Evolutionary conservation across 2,113 vertebrate genomes (phyloP).

Genomic region (Galbula dea): DNA sequence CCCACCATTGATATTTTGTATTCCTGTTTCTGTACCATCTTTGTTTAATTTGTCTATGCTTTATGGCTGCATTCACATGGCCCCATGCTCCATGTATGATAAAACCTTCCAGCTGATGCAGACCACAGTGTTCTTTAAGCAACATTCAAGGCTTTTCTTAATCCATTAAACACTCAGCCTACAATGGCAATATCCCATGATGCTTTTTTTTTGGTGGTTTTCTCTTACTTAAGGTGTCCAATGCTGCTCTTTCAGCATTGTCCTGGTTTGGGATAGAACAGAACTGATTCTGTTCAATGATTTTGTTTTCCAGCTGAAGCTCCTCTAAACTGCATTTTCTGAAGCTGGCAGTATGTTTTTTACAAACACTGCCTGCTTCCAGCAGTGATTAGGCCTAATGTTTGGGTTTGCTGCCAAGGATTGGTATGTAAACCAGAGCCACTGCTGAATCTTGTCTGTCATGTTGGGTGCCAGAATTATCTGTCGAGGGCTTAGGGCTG

Average conservation of each 20-base stretch:
- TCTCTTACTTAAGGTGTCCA: not conserved
- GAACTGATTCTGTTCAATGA: too few relatives aligned
- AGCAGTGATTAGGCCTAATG: too few relatives aligned
- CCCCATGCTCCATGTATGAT: not conserved
- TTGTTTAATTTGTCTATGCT: not conserved
- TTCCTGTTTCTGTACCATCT: not conserved
- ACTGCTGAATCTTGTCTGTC: too few relatives aligned
- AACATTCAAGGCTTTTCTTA: not conserved
- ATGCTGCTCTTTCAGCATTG: not conserved
- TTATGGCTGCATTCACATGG: not conserved
- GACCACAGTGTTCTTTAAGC: not conserved
- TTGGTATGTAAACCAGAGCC: too few relatives aligned
- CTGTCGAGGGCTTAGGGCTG: too few relatives aligned
- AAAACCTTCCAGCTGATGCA: not conserved
- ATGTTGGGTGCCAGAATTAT: too few relatives aligned
- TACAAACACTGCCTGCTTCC: too few relatives aligned
- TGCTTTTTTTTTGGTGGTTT: not conserved
- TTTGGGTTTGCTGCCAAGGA: too few relatives aligned
- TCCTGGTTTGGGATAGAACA: too few relatives aligned
- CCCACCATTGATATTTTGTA: not conserved
- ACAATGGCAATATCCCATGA: not conserved
- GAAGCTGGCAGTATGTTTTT: too few relatives aligned
- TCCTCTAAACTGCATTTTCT: too few relatives aligned
- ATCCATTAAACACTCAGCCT: not conserved
- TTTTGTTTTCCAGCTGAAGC: too few relatives aligned